Evolutionary conservation across 2,888 invertebrate species (phyloP), one percentile per base, ranked within the genome.

Genomic region (Epistrophe eligans): DNA sequence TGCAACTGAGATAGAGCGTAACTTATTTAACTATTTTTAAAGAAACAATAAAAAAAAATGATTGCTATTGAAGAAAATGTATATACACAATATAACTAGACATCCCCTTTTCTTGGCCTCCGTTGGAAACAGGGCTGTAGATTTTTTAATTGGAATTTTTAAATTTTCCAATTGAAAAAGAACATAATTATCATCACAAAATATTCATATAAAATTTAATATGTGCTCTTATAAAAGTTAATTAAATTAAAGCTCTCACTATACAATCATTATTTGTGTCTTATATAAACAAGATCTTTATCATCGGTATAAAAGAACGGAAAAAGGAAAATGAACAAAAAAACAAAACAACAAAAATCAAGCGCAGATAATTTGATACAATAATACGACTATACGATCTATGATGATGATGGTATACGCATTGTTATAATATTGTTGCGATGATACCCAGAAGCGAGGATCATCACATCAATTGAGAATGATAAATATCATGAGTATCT

Each of bases 121-220:
- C 13, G 15, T 43, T 43, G 6, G 6, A 7, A 0, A 24, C 43
- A 43, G 43, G 43, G 24, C 15, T n/a, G 55, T 58, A 17, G 35
- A 58, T 43, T 80, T 43, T 76, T 80, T 80, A 84, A 84, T 84
- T 84, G 58, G 58, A 76, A 50, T 76, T 80, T 81, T 58, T 84
- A 48, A 77, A 84, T 84, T 81, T 77, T 81, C 55, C 77, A 85
- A 85, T 81, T 84, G 73, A 85, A 35, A 74, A 10, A 24, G 3
- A 17, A 52, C 50, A 15, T 28, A 52, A 8, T 28, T 55, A 32
- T 24, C 24, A 48, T 17, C 66, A 79, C 13, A 70, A 9, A 35
- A 9, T 17, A 50, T 50, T 24, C 40, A 62, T 0, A n/a, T n/a
- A n/a, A n/a, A 24, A 24, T 24, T 2, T 24, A 24, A 3, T 3